Percentiles rank a stretch among this genome's conserved stretches.
phyloP scores from a whole-genome alignment of 2,797 vertebrate species.

The Tarsius wallacei region DNA sequence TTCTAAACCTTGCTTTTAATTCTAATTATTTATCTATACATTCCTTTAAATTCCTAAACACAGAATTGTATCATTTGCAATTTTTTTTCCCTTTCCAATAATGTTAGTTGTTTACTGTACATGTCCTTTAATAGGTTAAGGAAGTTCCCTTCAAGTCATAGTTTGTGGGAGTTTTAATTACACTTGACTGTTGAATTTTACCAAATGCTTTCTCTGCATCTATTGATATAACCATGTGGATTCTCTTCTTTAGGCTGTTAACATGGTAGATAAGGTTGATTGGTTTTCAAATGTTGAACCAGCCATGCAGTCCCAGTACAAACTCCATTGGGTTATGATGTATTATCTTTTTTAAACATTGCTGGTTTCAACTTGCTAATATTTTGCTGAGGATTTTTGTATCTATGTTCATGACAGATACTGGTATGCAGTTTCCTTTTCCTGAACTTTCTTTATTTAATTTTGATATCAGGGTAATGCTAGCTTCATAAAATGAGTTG shows the following conservation, averaged over 20 bases:
- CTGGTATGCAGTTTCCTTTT: neutral
- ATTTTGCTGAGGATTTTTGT: constrained; percentile 36
- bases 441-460: constrained; percentile 6
- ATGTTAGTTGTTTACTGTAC: constrained; percentile 42
- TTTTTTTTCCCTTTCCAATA: constrained; percentile 17
- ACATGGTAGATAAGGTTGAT: neutral
- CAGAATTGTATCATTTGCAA: neutral
- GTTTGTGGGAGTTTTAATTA: constrained; percentile 52
- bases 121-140: constrained; percentile 52
- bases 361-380: constrained; percentile 37
- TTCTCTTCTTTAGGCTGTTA: constrained; percentile 57
- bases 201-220: neutral
- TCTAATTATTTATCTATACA: constrained; percentile 13
- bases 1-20: constrained; percentile 34
- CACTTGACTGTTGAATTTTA: constrained; percentile 38
- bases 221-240: constrained; percentile 18
- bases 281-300: constrained; percentile 58
- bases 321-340: constrained; percentile 7
- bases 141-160: constrained; percentile 20
- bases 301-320: constrained; percentile 9
- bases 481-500: constrained; percentile 7
- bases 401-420: constrained; percentile 5
- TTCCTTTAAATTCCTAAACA: constrained; percentile 57
- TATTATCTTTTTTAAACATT: constrained; percentile 19
- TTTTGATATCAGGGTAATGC: constrained; percentile 12